Evolutionary conservation across 2,888 invertebrate genomes (phyloP).

Genomic region (Notocelia uddmanniana): DNA sequence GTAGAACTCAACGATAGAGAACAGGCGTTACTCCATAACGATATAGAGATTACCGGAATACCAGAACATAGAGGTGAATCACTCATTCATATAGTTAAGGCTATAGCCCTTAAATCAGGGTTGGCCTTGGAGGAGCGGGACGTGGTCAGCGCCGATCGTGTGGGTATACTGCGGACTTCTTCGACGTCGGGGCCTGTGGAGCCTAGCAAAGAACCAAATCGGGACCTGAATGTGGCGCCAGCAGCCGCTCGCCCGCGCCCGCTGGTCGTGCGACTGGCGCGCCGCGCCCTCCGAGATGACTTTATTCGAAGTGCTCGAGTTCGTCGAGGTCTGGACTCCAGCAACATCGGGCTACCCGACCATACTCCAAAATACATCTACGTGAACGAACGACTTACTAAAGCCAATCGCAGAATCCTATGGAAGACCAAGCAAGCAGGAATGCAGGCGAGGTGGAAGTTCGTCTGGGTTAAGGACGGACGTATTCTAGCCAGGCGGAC

Average conservation of each 20-base stretch:
- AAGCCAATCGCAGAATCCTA: not conserved
- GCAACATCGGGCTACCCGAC: not conserved
- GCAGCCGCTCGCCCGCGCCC: not conserved
- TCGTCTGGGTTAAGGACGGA: not conserved
- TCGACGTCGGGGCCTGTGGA: not conserved
- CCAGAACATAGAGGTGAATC: constrained; percentile 9
- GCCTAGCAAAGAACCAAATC: not conserved
- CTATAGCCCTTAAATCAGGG: constrained; percentile 5
- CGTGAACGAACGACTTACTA: not conserved
- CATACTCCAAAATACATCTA: not conserved
- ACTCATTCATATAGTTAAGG: not conserved
- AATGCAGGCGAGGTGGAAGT: not conserved
- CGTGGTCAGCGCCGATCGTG: not conserved
- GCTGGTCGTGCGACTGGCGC: constrained; percentile 1
- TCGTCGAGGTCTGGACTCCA: not conserved
- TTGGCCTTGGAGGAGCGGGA: not conserved
- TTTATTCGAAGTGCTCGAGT: not conserved
- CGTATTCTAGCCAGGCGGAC: not conserved
- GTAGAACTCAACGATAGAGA: constrained; percentile 5
- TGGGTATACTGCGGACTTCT: not conserved
- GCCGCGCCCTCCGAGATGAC: not conserved
- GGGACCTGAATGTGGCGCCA: not conserved
- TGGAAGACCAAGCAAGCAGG: not conserved
- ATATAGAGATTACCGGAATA: constrained; percentile 12
- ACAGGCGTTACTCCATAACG: not conserved